Base-by-base conservation (phyloP, 1,140 invertebrate species). In the Drosophila orosa region DNA sequence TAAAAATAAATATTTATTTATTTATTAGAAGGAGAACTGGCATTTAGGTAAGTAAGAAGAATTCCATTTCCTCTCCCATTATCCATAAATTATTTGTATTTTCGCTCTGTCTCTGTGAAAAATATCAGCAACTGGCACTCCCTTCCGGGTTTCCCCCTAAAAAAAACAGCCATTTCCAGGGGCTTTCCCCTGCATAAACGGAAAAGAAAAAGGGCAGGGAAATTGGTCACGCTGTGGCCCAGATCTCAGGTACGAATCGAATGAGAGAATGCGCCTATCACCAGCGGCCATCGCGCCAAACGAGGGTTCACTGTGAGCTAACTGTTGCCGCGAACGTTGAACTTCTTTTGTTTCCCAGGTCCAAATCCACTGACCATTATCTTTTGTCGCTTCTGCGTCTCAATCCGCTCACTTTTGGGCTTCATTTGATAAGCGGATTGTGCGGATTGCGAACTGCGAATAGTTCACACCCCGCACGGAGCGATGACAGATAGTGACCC, bases 211-310 rank as follows among this genome's bases (percentile, higher is more conserved):
- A 69, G 50, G 67, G 68, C 42, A 24, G 62, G 47, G 22, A 67
- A 68, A 68, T 72, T 71, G 40, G 68, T 72, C 68, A 72, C 68
- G 66, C 42, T 42, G 52, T 72, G 66, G 52, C 52, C 52, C 42
- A 71, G 31, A 71, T 71, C 31, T 65, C 66, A 72, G 68, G 68
- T 72, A 72, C 63, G 19, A 48, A 24, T 31, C 15, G 35, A 31
- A 40, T 8, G 61, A 63, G n/a, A 47, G 50, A 47, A 22, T 10
- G n/a, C 27, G n/a, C 66, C 48, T 71, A 72, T 67, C 44, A 25
- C 19, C 12, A 4, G 3, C 19, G n/a, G 6, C 55, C 35, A 60
- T 67, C 65, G 25, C 22, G 13, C 6, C 22, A 5, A 31, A n/a
- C 33, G 61, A 52, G 45, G 37, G 60, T 17, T 66, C 45, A 68